Conservation (phyloP, 2,888 invertebrate genomes). For the Allacma fusca region DNA sequence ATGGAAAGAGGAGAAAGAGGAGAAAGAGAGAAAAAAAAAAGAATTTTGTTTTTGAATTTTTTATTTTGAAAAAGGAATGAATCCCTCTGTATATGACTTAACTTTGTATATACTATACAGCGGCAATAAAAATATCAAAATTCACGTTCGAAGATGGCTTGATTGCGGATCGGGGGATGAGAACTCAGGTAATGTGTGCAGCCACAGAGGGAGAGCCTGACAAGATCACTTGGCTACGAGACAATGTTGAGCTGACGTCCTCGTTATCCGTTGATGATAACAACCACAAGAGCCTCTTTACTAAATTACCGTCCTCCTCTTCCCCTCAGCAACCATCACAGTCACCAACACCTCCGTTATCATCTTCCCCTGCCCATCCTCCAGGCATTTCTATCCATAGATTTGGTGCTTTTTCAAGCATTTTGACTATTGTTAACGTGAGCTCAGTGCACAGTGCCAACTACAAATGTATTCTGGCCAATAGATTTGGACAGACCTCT, state of each 20-base stretch:
- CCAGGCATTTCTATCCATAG: conserved; percentile 69
- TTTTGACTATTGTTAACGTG: conserved; percentile 70
- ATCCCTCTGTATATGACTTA: too few relatives aligned
- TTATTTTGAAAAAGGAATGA: too few relatives aligned
- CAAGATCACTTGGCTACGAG: conserved; percentile 51
- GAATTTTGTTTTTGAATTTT: too few relatives aligned
- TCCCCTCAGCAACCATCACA: background rate
- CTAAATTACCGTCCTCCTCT: background rate
- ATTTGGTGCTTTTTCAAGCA: conserved; percentile 71
- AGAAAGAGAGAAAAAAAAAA: too few relatives aligned
- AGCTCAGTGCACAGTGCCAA: conserved; percentile 70
- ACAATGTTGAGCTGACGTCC: conserved; percentile 60
- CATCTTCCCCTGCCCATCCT: too few relatives aligned
- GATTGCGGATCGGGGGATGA: conserved; percentile 62
- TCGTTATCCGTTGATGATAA: background rate
- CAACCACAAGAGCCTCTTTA: too few relatives aligned
- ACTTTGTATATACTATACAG: conserved; percentile 58
- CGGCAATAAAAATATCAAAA: conserved; percentile 64
- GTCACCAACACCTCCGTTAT: conserved; percentile 43
- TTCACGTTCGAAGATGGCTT: conserved; percentile 65
- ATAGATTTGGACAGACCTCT: conserved; percentile 70
- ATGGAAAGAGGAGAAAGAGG: too few relatives aligned
- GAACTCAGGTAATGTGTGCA: conserved; percentile 63
- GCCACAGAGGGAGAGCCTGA: conserved; percentile 62
- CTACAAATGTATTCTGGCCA: conserved; percentile 70